Conservation (phyloP, 2,888 invertebrate species). For the Cetonia aurata region DNA sequence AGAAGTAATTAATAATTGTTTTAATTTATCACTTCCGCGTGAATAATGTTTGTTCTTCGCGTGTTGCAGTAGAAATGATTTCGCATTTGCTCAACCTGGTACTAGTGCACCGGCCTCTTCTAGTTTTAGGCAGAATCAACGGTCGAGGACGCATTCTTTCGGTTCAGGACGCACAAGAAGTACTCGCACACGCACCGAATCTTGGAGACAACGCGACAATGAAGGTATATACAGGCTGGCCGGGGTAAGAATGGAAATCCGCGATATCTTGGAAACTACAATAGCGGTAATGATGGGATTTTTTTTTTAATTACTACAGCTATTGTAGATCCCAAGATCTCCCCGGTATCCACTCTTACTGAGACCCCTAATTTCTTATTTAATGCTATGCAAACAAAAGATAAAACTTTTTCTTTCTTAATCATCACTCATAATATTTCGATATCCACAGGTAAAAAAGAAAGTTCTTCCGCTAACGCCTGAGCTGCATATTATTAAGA, state of each 20-base stretch:
- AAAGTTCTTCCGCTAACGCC: constrained; percentile 29
- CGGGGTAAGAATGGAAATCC: too few relatives aligned
- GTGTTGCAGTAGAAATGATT: constrained; percentile 46
- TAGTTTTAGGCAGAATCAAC: constrained; percentile 57
- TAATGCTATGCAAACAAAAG: too few relatives aligned
- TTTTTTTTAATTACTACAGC: too few relatives aligned
- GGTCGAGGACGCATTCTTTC: constrained; percentile 63
- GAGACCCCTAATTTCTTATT: too few relatives aligned
- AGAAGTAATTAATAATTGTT: constrained; percentile 47
- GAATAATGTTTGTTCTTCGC: constrained; percentile 9
- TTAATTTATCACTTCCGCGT: constrained; percentile 11
- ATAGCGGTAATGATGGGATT: too few relatives aligned
- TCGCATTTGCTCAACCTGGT: constrained; percentile 60
- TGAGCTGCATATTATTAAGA: constrained; percentile 23
- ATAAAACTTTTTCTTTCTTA: too few relatives aligned
- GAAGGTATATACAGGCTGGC: constrained; percentile 49
- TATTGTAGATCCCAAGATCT: too few relatives aligned
- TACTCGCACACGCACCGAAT: constrained; percentile 59
- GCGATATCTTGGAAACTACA: too few relatives aligned
- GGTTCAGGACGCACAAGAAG: constrained; percentile 62
- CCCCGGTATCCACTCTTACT: too few relatives aligned
- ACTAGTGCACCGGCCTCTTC: constrained; percentile 63
- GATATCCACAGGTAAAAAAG: constrained; percentile 41
- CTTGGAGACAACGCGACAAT: constrained; percentile 62
- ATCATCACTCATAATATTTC: background rate